These are phyloP conservation scores for Andricus grossulariae DNA, from an alignment of 1,140 invertebrate genomes.

Conservation along the genomic window DNA sequence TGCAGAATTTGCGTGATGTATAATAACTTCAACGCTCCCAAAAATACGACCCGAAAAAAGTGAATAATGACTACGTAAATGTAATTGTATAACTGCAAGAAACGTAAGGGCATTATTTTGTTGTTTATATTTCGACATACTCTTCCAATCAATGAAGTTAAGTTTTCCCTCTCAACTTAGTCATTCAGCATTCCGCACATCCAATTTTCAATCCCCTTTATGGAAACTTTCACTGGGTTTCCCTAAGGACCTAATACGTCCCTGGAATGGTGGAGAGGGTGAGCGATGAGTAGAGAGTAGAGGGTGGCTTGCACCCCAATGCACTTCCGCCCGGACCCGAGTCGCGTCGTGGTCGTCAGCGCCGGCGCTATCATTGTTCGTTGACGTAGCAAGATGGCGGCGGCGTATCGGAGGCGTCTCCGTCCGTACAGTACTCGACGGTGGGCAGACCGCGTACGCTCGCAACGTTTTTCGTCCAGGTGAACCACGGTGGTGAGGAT, in stretches of 20 bases:
- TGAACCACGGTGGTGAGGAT: conserved; percentile 13
- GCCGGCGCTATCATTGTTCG: conserved; percentile 48
- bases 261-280: not conserved
- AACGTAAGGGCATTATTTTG: too few species aligned
- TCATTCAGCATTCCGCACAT: too few species aligned
- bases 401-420: conserved; percentile 73
- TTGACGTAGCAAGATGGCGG: conserved; percentile 72
- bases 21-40: too few species aligned
- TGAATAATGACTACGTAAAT: too few species aligned
- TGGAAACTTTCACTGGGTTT: not conserved
- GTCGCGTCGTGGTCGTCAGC: conserved; percentile 40
- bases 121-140: too few species aligned
- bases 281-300: not conserved
- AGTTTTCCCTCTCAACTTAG: too few species aligned
- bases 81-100: too few species aligned
- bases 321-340: conserved; percentile 50
- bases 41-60: too few species aligned
- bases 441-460: conserved; percentile 70
- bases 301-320: not conserved
- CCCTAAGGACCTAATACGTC: not conserved
- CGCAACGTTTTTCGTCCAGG: conserved; percentile 61
- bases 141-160: too few species aligned
- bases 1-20: too few species aligned
- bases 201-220: too few species aligned
- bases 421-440: conserved; percentile 70